Conservation (phyloP, 2,797 vertebrate genomes). For the Gobionotothen gibberifrons region DNA sequence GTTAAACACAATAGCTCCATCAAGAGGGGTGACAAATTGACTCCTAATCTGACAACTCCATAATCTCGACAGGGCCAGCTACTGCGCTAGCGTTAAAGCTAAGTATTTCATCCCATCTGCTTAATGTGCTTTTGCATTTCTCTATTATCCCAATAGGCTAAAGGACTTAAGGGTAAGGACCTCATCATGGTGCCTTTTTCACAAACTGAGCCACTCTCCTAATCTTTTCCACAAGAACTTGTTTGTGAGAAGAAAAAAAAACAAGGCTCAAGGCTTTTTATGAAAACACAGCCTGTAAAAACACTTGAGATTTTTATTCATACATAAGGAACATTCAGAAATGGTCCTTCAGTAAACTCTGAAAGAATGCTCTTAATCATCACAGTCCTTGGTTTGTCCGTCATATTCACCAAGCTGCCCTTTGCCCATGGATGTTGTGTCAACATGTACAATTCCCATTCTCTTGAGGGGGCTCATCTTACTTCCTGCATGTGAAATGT, state of each 20-base stretch:
- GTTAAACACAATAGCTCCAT: constrained; percentile 21
- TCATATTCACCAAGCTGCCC: not conserved
- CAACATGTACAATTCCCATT: not conserved
- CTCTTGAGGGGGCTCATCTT: not conserved
- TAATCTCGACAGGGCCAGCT: constrained; percentile 57
- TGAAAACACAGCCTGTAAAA: not conserved
- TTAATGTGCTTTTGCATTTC: constrained; percentile 72
- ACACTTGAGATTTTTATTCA: not conserved
- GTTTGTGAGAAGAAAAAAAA: not conserved
- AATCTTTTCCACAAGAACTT: constrained; percentile 9
- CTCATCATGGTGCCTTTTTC: constrained; percentile 29
- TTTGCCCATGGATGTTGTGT: not conserved
- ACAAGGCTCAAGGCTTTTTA: not conserved
- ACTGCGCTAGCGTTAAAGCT: constrained; percentile 54
- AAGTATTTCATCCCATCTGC: constrained; percentile 70
- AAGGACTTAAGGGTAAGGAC: constrained; percentile 61
- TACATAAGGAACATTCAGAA: not conserved
- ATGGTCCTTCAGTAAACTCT: not conserved
- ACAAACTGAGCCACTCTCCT: constrained; percentile 19
- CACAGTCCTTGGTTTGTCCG: not conserved
- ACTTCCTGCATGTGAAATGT: not conserved
- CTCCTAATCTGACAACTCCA: constrained; percentile 60
- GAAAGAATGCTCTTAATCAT: not conserved
- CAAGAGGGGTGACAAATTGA: constrained; percentile 48
- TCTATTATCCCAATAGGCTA: constrained; percentile 71